A percentile compares a stretch with the other conserved stretches of the same genome.
Evolutionary conservation across 2,113 vertebrate genomes (phyloP).

Genomic region (Ammodytes marinus): DNA sequence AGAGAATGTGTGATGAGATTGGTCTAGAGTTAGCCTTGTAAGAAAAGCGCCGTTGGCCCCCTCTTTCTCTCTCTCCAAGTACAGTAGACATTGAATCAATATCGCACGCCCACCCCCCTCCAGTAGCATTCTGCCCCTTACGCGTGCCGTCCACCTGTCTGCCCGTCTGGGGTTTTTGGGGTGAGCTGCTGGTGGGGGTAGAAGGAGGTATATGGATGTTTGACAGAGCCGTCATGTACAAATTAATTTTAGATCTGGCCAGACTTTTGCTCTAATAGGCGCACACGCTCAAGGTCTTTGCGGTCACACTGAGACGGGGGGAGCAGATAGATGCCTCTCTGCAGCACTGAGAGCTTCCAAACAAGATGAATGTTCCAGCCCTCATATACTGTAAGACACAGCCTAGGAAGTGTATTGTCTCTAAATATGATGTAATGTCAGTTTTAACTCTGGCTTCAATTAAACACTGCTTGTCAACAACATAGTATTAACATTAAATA

Average conservation of each 20-base stretch:
- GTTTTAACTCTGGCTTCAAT: neutral
- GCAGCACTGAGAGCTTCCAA: constrained; percentile 26
- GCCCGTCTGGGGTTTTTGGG: constrained; percentile 45
- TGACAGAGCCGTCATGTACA: constrained; percentile 80
- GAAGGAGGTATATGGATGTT: constrained; percentile 64
- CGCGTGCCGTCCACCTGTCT: constrained; percentile 77
- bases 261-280: constrained; percentile 70
- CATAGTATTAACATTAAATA: too few species aligned
- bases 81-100: constrained; percentile 84
- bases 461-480: neutral
- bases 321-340: constrained; percentile 46
- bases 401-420: constrained; percentile 15
- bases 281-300: constrained; percentile 72
- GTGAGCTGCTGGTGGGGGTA: constrained; percentile 37
- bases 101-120: constrained; percentile 65
- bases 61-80: constrained; percentile 72
- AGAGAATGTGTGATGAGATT: constrained; percentile 78
- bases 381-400: neutral
- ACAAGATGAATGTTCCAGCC: constrained; percentile 17
- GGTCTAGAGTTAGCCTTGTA: constrained; percentile 80
- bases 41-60: constrained; percentile 75
- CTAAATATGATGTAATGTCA: neutral
- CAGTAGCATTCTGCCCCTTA: constrained; percentile 55
- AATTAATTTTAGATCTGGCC: constrained; percentile 78
- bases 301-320: constrained; percentile 55